Percentiles rank a stretch among this genome's conserved stretches.
Conservation (phyloP, 2,797 vertebrate species). For the Hybognathus amarus region DNA sequence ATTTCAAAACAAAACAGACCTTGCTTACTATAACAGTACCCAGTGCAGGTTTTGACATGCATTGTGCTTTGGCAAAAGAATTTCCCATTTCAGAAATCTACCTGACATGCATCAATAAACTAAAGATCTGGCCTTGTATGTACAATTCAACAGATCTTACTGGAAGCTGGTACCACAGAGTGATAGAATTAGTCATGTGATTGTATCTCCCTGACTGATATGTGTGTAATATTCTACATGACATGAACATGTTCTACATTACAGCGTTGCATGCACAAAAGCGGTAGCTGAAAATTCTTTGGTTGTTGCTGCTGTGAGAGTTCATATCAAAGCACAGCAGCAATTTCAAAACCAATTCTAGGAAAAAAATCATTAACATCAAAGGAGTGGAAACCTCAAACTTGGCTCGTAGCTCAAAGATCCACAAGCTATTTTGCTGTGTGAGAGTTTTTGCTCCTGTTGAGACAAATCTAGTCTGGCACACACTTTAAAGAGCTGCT, state of each 20-base stretch:
- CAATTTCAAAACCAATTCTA: slow-evolving; percentile 18
- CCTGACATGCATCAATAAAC: slow-evolving; percentile 6
- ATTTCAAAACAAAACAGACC: slow-evolving; percentile 18
- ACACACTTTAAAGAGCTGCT: slow-evolving; percentile 31
- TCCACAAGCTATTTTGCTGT: slow-evolving; percentile 11
- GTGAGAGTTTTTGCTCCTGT: slow-evolving; percentile 26
- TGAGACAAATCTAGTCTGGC: slow-evolving; percentile 60
- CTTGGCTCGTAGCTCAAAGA: slow-evolving; percentile 41
- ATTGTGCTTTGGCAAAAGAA: neutral
- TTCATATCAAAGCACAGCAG: slow-evolving; percentile 40
- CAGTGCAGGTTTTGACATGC: slow-evolving; percentile 30
- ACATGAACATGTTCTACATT: slow-evolving; percentile 9
- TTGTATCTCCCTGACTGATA: neutral
- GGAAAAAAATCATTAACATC: slow-evolving; percentile 32
- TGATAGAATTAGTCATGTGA: neutral
- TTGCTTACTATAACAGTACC: slow-evolving; percentile 7
- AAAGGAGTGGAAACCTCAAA: slow-evolving; percentile 41
- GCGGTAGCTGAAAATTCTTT: slow-evolving; percentile 3
- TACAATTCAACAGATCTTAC: neutral
- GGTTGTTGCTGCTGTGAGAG: slow-evolving; percentile 16
- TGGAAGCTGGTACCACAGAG: neutral
- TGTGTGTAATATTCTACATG: slow-evolving; percentile 17
- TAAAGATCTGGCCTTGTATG: neutral
- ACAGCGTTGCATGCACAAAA: neutral
- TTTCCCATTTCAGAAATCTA: slow-evolving; percentile 21